Evolutionary conservation across 2,113 vertebrate genomes (phyloP), one percentile per base, ranked within the genome.

Genomic region (Colaptes auratus): DNA sequence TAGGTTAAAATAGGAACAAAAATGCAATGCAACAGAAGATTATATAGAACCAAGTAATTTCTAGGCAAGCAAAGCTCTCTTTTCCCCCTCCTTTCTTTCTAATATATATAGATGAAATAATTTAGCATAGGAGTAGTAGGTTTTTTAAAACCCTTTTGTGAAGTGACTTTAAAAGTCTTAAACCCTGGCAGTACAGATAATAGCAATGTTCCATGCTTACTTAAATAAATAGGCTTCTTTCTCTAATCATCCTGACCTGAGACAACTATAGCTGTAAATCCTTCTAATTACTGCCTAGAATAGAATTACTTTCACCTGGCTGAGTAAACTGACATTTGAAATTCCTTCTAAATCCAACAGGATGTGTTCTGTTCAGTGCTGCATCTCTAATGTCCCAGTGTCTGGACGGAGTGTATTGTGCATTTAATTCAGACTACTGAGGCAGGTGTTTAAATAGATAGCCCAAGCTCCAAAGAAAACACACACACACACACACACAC

Each of bases 261-360:
- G 88, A 96, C 18, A 93, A 82, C 21, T 92, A 94, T 78, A 94
- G 25, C 28, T 94, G 28, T 89, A 94, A 90, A 92, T 56, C 24
- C 36, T 82, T 71, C 31, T 95, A 96, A 97, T 95, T 96, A 87
- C 59, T 89, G 92, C 65, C 69, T 80, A 87, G 80, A 88, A 89
- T 83, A 87, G 81, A 78, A 96, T 97, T 96, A 83, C 69, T 67
- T 80, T 96, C 71, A 96, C 87, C 92, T 96, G 95, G 79, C 71
- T 94, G 64, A 82, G 28, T 94, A 92, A 93, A 86, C 36, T 85
- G 89, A 69, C 66, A 90, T 95, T 95, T 95, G 53, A 75, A 96
- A 92, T 89, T 90, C 72, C 36, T 96, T 89, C 76, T 50, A 25
- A 70, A 21, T 87, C 70, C 52, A 77, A 78, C 13, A 35, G 21